A percentile compares a stretch with the other conserved stretches of the same genome.
Evolutionary conservation across 2,888 invertebrate species (phyloP).

Genomic region (Galerucella nymphaeae): DNA sequence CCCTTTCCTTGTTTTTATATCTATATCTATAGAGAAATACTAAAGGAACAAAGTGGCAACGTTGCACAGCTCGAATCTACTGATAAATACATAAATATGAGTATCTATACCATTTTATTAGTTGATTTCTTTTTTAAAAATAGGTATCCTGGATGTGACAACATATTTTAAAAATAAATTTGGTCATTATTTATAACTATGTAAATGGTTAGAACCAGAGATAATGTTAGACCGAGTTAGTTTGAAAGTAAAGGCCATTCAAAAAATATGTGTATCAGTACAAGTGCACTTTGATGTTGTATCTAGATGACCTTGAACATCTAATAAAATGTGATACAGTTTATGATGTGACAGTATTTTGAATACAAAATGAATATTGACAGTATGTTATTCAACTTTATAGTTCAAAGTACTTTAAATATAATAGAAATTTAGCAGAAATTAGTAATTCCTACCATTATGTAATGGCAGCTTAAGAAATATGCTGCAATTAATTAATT

Average conservation of each 20-base stretch:
- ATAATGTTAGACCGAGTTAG: background rate
- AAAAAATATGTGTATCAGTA: background rate
- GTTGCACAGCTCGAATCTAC: background rate
- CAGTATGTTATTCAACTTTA: background rate
- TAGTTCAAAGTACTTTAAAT: background rate
- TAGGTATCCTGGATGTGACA: background rate
- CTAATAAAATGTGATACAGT: background rate
- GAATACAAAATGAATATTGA: background rate
- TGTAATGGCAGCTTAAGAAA: too few relatives aligned
- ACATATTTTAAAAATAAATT: background rate
- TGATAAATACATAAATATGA: background rate
- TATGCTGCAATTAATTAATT: too few relatives aligned
- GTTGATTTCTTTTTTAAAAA: conserved; percentile 10
- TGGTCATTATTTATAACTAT: background rate
- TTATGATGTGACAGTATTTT: background rate
- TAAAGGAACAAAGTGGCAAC: background rate
- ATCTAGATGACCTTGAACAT: conserved; percentile 1
- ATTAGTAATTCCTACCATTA: too few relatives aligned
- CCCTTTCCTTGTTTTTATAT: background rate
- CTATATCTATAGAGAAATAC: background rate
- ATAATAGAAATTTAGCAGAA: too few relatives aligned
- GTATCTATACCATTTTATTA: background rate
- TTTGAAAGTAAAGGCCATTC: background rate
- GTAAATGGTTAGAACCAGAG: too few relatives aligned
- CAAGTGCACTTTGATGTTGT: conserved; percentile 10